Evolutionary conservation across 2,797 vertebrate genomes (phyloP), one percentile per base, ranked within the genome.

Genomic region (Enteromius fasciolatus): DNA sequence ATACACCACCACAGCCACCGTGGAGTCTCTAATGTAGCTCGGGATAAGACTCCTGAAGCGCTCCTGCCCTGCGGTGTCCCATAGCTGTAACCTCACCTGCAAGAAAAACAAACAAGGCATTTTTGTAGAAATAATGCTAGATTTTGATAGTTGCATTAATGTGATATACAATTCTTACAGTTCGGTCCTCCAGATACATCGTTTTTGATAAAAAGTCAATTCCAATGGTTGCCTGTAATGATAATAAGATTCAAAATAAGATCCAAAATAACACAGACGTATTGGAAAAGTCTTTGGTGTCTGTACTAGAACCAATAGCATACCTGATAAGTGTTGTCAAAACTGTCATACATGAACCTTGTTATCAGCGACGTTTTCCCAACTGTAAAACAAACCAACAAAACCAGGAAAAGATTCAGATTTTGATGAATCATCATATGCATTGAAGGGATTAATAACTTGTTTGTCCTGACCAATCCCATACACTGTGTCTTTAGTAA

Each of bases 171-270:
- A 25, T 69, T 54, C 95, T 94, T 94, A 97, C 96, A 91, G 96
- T 97, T 90, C 96, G 95, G 88, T 97, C 96, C 86, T 97, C 96
- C 93, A 97, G 91, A 91, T 97, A 97, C 96, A 97, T 97, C 69
- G 96, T 97, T 94, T 97, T 97, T 84, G 96, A 97, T 91, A 97
- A 91, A 90, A 97, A 97, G 94, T 97, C 96, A 76, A 97, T 97
- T 84, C 96, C 96, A 82, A 97, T 97, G 82, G 96, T 97, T 3
- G 96, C 96, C 96, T 97, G 87, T 86, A 83, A 81, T 59, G 87
- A 83, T 88, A 85, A 86, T 87, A 87, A 69, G 85, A 64, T 52
- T 74, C 17, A 68, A 20, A 86, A 46, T 86, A 15, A 80, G 8
- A 36, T 11, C 10, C 3, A n/a, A 61, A 59, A 50, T 2, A 10